phyloP scores from a whole-genome alignment of 2,797 vertebrate species.

The Microchirus variegatus region DNA sequence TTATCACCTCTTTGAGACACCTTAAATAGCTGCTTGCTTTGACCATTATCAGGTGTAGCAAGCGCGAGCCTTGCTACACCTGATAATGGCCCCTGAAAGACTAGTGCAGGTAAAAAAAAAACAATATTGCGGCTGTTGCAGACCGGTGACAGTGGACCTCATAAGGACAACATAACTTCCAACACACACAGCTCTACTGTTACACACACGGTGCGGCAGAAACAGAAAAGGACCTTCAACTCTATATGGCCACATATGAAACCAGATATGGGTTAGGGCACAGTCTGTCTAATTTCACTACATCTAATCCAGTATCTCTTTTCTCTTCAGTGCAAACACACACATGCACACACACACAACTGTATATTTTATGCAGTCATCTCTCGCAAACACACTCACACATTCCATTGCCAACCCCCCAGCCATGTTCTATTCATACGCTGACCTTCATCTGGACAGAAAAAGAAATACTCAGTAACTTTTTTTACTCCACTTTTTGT shows the following conservation, averaged over 20 bases:
- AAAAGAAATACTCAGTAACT: conserved; percentile 54
- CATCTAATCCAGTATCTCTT: conserved; percentile 31
- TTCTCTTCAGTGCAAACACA: conserved; percentile 10
- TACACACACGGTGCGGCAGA: conserved; percentile 14
- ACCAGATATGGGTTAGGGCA: conserved; percentile 46
- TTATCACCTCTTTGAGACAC: conserved; percentile 7
- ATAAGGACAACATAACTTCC: conserved; percentile 39
- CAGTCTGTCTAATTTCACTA: conserved; percentile 21
- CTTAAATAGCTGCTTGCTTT: conserved; percentile 8
- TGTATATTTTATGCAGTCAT: conserved; percentile 57
- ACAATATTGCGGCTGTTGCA: conserved; percentile 57
- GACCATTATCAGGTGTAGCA: too few relatives aligned
- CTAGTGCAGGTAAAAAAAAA: conserved; percentile 43
- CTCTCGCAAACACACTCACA: conserved; percentile 8
- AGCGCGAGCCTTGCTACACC: neutral
- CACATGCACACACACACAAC: conserved; percentile 25
- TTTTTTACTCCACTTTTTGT: conserved; percentile 23
- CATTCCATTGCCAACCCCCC: conserved; percentile 5
- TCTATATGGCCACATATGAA: conserved; percentile 43
- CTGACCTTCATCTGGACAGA: conserved; percentile 69
- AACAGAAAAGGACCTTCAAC: conserved; percentile 32
- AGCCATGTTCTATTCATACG: conserved; percentile 47
- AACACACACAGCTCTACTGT: conserved; percentile 36
- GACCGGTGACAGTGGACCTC: conserved; percentile 31
- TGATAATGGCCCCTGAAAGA: conserved; percentile 13